Conservation (phyloP, 2,888 invertebrate species). For the Nomada hirtipes region DNA sequence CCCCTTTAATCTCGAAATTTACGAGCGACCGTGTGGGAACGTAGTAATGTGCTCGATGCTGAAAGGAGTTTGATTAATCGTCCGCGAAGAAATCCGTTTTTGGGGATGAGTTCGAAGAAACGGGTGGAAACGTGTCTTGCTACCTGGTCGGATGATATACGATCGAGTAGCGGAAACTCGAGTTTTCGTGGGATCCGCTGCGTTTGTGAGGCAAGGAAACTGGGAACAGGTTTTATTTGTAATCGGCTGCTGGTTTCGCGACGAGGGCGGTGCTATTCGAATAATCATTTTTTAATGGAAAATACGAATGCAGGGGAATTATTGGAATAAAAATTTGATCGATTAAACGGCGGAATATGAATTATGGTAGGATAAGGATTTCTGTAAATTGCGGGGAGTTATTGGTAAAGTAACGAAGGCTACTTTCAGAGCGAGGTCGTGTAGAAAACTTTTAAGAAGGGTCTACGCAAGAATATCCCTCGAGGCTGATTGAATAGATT, state of each 20-base stretch:
- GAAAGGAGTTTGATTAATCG: conserved; percentile 47
- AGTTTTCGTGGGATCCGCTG: neutral
- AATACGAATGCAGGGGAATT: no score
- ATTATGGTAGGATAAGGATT: no score
- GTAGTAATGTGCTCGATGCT: conserved; percentile 5
- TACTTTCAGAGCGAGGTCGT: no score
- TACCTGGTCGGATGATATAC: conserved; percentile 24
- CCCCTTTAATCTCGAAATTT: conserved; percentile 53
- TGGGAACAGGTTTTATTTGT: neutral
- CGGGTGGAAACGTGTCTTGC: neutral
- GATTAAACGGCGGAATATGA: no score
- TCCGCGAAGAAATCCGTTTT: neutral
- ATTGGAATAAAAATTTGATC: no score
- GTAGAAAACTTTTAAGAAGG: no score
- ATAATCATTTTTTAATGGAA: no score
- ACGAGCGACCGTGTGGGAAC: conserved; percentile 15
- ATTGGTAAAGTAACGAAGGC: no score
- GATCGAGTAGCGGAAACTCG: neutral
- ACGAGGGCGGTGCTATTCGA: no score
- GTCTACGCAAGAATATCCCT: neutral
- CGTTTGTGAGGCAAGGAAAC: neutral
- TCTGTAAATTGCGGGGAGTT: no score
- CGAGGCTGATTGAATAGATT: neutral
- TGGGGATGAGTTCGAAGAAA: conserved; percentile 5
- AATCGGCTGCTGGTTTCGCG: no score